A percentile compares a stretch with the other conserved stretches of the same genome.
Evolutionary conservation across 2,113 vertebrate genomes (phyloP).

Genomic region (Nyctereutes procyonoides): DNA sequence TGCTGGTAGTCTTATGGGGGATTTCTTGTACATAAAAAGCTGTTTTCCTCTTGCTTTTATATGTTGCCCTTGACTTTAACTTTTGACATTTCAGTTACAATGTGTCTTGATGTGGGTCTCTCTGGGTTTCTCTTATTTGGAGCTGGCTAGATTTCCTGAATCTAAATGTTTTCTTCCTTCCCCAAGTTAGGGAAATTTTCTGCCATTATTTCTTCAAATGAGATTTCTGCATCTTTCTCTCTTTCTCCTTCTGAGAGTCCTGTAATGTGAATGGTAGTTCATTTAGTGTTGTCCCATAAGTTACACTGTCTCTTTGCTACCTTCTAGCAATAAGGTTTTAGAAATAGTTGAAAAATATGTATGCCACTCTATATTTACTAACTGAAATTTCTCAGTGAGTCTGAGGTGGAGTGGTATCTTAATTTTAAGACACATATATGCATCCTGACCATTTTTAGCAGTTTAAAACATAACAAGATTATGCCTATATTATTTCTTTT

Average conservation of each 20-base stretch:
- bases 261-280: not conserved
- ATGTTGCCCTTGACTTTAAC: not conserved
- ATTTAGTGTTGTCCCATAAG: not conserved
- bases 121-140: not conserved
- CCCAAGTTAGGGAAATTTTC: not conserved
- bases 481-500: not conserved
- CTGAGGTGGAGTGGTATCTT: not conserved
- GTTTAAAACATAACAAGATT: conserved; percentile 8
- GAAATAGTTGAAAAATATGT: conserved; percentile 11
- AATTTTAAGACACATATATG: not conserved
- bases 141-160: not conserved
- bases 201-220: not conserved
- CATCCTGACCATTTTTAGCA: not conserved
- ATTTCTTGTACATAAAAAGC: not conserved
- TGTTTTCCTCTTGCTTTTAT: not conserved
- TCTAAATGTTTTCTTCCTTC: not conserved
- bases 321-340: not conserved
- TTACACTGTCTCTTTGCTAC: not conserved
- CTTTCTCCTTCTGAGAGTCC: not conserved
- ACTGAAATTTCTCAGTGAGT: not conserved
- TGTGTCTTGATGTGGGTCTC: not conserved
- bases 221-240: not conserved
- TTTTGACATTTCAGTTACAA: not conserved
- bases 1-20: not conserved
- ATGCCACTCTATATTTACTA: not conserved